phyloP scores from a whole-genome alignment of 2,797 vertebrate species.

The Philypnodon macrostomus region DNA sequence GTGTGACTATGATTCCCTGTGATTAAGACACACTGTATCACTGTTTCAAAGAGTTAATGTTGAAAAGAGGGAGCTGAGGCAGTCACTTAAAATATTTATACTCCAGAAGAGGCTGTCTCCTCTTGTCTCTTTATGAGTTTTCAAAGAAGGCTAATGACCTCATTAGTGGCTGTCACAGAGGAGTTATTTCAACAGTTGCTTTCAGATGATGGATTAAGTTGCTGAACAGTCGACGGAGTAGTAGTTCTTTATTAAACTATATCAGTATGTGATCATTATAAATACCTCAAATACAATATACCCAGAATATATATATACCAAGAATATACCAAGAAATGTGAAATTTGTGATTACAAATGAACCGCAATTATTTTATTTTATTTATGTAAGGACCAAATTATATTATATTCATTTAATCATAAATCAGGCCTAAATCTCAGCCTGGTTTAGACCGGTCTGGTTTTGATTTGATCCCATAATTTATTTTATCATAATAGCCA shows the following conservation, averaged over 20 bases:
- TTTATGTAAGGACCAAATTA: no score
- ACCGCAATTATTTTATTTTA: no score
- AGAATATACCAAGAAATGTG: no score
- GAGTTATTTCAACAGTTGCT: slow-evolving; percentile 7
- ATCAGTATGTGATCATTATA: neutral
- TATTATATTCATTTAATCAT: no score
- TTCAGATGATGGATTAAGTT: neutral
- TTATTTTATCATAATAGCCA: no score
- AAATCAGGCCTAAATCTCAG: no score
- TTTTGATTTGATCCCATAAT: no score
- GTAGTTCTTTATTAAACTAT: neutral
- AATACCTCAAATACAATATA: no score
- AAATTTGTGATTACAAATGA: no score
- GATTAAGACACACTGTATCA: slow-evolving; percentile 18
- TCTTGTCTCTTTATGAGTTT: slow-evolving; percentile 11
- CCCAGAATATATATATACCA: no score
- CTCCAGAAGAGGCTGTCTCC: slow-evolving; percentile 7
- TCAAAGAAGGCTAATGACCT: slow-evolving; percentile 15
- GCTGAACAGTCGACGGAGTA: no score
- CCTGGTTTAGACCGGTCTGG: no score
- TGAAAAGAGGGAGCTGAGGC: slow-evolving; percentile 12
- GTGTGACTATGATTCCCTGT: slow-evolving; percentile 23
- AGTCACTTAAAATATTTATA: slow-evolving; percentile 8
- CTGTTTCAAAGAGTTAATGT: slow-evolving; percentile 1
- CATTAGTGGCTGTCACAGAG: slow-evolving; percentile 11